Percentiles rank a stretch among this genome's conserved stretches.
Evolutionary conservation across 2,113 vertebrate species (phyloP).

Genomic region (Pelecanus crispus): DNA sequence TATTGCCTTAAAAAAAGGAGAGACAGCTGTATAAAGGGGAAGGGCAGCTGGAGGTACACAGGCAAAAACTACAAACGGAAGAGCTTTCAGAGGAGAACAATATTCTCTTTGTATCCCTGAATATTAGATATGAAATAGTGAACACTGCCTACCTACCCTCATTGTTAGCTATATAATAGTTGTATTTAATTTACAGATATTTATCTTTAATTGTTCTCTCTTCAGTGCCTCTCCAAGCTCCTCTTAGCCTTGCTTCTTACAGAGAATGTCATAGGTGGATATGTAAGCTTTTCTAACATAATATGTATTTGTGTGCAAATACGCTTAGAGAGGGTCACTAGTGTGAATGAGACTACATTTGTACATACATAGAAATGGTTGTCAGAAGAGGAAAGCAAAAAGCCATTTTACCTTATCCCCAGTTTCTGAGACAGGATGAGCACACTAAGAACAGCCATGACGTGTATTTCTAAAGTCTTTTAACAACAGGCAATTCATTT

Average conservation of each 20-base stretch:
- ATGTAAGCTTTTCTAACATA: not conserved
- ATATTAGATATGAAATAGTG: not conserved
- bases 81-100: not conserved
- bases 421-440: not conserved
- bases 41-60: not conserved
- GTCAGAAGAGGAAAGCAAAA: not conserved
- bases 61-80: not conserved
- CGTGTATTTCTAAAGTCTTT: not conserved
- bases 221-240: not conserved
- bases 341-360: not conserved
- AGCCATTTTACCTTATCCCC: not conserved
- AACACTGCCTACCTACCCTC: not conserved
- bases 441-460: not conserved
- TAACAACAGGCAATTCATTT: not conserved
- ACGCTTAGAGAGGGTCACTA: not conserved
- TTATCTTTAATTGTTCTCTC: not conserved
- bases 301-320: not conserved
- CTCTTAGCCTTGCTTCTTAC: not conserved
- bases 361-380: not conserved
- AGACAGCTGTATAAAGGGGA: not conserved
- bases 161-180: not conserved
- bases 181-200: not conserved
- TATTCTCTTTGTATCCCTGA: not conserved
- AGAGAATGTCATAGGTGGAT: not conserved
- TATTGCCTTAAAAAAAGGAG: not conserved